phyloP scores from a whole-genome alignment of 2,113 vertebrate genomes.

The Antigone vipio region DNA sequence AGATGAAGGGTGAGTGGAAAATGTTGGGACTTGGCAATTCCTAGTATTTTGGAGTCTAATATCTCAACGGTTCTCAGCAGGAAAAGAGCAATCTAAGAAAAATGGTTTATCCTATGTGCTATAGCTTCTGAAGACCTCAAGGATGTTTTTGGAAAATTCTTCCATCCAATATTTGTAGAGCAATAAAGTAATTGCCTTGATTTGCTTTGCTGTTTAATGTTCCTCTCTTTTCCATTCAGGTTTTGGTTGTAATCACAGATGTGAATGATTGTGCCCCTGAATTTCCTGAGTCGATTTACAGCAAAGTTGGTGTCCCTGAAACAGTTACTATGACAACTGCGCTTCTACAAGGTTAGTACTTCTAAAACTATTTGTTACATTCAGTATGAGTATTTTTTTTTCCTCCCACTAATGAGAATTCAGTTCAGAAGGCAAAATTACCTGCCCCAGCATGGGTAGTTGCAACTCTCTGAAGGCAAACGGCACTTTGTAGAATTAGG shows the following conservation, averaged over 20 bases:
- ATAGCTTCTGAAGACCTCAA: neutral
- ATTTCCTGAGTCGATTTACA: slow-evolving; percentile 88
- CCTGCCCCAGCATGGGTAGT: neutral
- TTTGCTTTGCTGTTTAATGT: neutral
- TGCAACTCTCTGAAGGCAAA: neutral
- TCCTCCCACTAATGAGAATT: neutral
- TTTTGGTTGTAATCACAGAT: slow-evolving; percentile 83
- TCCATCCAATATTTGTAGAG: neutral
- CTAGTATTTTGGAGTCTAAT: neutral
- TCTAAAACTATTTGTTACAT: neutral
- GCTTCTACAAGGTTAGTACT: slow-evolving; percentile 83
- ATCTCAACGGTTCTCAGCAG: neutral
- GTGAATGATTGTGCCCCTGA: slow-evolving; percentile 86
- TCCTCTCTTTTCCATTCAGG: slow-evolving; percentile 59
- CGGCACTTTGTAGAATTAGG: neutral
- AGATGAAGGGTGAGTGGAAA: neutral
- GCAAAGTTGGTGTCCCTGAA: slow-evolving; percentile 83
- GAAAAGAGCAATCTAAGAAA: slow-evolving; percentile 34
- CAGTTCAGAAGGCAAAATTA: neutral
- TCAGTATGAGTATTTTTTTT: neutral
- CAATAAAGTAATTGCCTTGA: neutral
- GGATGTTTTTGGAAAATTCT: neutral
- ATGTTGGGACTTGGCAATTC: neutral
- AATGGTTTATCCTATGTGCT: neutral
- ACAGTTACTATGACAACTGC: slow-evolving; percentile 86